Conservation (phyloP, 2,888 invertebrate species). For the Girardia tigrina region DNA sequence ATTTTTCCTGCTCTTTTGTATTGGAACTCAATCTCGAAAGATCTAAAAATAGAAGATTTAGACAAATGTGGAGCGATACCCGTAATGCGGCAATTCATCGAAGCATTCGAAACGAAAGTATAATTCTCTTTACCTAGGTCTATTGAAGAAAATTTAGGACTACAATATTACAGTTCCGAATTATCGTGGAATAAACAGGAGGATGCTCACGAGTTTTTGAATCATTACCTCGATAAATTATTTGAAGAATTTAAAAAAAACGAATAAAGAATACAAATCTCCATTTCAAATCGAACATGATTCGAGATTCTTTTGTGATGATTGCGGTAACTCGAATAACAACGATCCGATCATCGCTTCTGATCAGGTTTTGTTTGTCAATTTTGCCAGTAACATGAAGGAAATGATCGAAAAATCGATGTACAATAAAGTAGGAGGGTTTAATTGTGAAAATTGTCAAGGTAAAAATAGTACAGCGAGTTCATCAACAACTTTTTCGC, state of each 20-base stretch:
- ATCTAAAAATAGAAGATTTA: not conserved
- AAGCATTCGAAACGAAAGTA: not conserved
- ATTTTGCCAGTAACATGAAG: not conserved
- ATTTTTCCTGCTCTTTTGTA: not conserved
- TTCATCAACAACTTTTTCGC: not conserved
- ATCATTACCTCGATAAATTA: not conserved
- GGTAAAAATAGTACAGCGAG: not conserved
- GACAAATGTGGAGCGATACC: not conserved
- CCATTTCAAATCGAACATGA: not conserved
- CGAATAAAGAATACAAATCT: not conserved
- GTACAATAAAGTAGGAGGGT: not conserved
- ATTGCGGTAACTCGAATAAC: slow-evolving; percentile 19
- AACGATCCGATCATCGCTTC: not conserved
- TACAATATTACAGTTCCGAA: not conserved
- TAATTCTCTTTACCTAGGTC: not conserved
- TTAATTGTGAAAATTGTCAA: slow-evolving; percentile 12
- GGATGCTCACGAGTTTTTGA: not conserved
- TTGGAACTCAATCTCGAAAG: too few relatives aligned
- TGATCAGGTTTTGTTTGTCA: slow-evolving; percentile 7
- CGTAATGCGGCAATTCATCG: not conserved
- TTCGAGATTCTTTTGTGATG: not conserved
- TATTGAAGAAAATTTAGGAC: not conserved
- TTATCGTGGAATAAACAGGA: not conserved
- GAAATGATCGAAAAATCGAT: not conserved
- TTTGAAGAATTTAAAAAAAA: not conserved